A percentile compares a stretch with the other conserved stretches of the same genome.
These are phyloP conservation scores for Tyto alba DNA, from an alignment of 2,113 vertebrate genomes.

Conservation along the genomic window DNA sequence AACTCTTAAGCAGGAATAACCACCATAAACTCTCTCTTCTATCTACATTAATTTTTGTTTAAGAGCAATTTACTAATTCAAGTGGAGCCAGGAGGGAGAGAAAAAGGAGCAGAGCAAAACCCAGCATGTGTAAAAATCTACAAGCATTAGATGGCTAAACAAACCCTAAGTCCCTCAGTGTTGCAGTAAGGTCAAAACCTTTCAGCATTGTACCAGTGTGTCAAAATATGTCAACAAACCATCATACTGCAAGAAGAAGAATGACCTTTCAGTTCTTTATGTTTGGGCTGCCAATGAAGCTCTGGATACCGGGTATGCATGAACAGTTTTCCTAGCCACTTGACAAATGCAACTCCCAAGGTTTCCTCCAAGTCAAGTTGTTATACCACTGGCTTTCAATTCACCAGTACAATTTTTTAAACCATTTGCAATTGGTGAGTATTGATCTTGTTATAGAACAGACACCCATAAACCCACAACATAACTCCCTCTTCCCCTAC, in stretches of 20 bases:
- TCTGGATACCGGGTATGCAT: slow-evolving; percentile 68
- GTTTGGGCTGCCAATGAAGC: slow-evolving; percentile 67
- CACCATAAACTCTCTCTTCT: neutral
- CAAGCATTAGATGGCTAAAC: slow-evolving; percentile 21
- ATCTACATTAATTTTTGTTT: neutral
- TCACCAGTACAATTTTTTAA: slow-evolving; percentile 53
- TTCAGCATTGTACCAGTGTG: slow-evolving; percentile 69
- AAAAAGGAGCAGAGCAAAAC: neutral
- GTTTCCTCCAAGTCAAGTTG: slow-evolving; percentile 62
- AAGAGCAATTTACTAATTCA: slow-evolving; percentile 8
- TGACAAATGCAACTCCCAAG: slow-evolving; percentile 73
- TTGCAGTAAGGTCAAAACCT: slow-evolving; percentile 74
- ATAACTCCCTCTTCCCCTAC: neutral
- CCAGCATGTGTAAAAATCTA: slow-evolving; percentile 13
- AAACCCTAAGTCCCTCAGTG: slow-evolving; percentile 57
- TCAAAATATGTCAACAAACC: slow-evolving; percentile 86
- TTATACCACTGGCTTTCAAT: slow-evolving; percentile 40
- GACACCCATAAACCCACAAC: neutral
- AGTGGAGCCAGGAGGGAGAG: neutral
- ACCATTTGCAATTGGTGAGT: neutral
- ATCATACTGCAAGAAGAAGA: slow-evolving; percentile 74
- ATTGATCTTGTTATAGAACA: neutral
- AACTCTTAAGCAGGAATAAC: neutral
- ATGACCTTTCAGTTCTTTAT: slow-evolving; percentile 78
- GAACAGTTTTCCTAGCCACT: slow-evolving; percentile 66